Evolutionary conservation across 2,797 vertebrate genomes (phyloP), one percentile per base, ranked within the genome.

Genomic region (Mormyrops boulengeri): DNA sequence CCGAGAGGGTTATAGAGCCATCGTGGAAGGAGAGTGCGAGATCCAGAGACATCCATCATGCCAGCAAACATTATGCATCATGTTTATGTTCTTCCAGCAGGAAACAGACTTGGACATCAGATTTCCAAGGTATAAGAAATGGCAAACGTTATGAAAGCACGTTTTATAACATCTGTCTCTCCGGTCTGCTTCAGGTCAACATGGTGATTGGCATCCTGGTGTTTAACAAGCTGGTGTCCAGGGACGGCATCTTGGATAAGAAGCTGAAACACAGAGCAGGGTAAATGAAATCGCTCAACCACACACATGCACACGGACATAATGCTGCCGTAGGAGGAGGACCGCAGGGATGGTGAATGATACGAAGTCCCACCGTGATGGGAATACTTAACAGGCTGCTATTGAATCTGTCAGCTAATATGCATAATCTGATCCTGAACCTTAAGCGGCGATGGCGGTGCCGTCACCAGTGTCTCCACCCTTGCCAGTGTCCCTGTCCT

Each of bases 151-250:
- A 26, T 26, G 22, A 52, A 49, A 84, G 8, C 26, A 17, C 41
- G 85, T 53, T 52, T 86, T 57, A n/a, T 87, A 34, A 53, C 2
- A 8, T 87, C 30, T 87, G 50, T 14, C n/a, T 11, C 14, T 53
- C 38, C 12, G 53, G 49, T 57, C 30, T 6, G 0, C 93, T 93
- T 91, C 96, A 99, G 99, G 99, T 99, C 94, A 99, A 99, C 96
- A 99, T 99, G 99, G 99, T 99, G 96, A 99, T 99, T 93, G 99
- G 99, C 93, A 99, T 99, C 95, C 96, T 99, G 96, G 99, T 99
- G 93, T 99, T 99, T 97, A 99, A 99, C 96, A 99, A 99, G 94
- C 97, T 99, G 93, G 99, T 99, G 97, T 99, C 99, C 95, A 99
- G 98, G 96, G 99, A 99, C 94, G 99, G 99, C 91, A 99, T 99